These are phyloP conservation scores for Onthophagus taurus DNA, from an alignment of 1,140 invertebrate species.

Conservation along the genomic window DNA sequence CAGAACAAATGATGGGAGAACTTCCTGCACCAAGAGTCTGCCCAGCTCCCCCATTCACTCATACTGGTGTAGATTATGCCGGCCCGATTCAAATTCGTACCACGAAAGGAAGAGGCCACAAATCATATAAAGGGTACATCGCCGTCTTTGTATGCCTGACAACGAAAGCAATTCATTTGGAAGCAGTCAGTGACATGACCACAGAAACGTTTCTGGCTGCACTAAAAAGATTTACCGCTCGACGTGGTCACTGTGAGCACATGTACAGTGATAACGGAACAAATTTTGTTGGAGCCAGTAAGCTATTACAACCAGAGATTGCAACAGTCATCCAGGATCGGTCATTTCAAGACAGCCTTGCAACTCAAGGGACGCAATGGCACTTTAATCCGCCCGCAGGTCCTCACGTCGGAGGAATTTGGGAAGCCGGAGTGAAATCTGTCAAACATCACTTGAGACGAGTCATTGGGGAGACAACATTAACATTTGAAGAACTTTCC, in stretches of 20 bases:
- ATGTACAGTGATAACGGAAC: slow-evolving; percentile 21
- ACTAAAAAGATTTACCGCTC: slow-evolving; percentile 25
- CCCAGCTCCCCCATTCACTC: too few relatives aligned
- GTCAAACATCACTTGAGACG: slow-evolving; percentile 21
- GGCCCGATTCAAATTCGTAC: background rate
- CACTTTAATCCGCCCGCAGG: slow-evolving; percentile 22
- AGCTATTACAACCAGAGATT: background rate
- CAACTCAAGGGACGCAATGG: slow-evolving; percentile 15
- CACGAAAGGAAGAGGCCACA: background rate
- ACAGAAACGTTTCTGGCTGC: slow-evolving; percentile 23
- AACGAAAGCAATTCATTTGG: slow-evolving; percentile 30
- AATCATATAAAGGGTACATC: slow-evolving; percentile 17
- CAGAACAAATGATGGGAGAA: too few relatives aligned
- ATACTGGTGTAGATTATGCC: too few relatives aligned
- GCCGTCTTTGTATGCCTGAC: slow-evolving; percentile 28
- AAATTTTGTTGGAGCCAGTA: slow-evolving; percentile 9
- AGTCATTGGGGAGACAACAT: slow-evolving; percentile 14
- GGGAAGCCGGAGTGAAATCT: slow-evolving; percentile 25
- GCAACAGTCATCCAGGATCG: background rate
- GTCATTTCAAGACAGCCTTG: background rate
- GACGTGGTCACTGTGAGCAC: slow-evolving; percentile 16
- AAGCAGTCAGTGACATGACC: slow-evolving; percentile 24
- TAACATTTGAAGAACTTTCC: slow-evolving; percentile 22
- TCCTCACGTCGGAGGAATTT: slow-evolving; percentile 27
- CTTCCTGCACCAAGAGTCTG: too few relatives aligned